Conservation (phyloP, 2,888 invertebrate genomes). For the Sphinx pinastri region DNA sequence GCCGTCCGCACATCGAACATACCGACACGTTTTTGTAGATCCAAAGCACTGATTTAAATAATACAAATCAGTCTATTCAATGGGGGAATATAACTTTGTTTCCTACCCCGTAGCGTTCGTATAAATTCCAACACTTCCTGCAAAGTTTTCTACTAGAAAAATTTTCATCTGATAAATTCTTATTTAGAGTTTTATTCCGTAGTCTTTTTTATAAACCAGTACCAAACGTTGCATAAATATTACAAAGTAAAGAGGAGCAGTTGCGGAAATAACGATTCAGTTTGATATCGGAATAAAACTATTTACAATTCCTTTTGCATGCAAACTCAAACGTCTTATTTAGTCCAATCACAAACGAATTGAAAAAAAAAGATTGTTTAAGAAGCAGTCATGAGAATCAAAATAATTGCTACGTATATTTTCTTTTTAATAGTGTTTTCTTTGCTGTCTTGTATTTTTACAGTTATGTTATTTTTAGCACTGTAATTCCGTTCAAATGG, state of each 20-base stretch:
- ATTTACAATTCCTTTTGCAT: slow-evolving; percentile 44
- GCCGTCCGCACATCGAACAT: slow-evolving; percentile 4
- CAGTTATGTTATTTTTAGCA: not conserved
- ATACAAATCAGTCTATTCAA: slow-evolving; percentile 13
- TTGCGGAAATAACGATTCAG: slow-evolving; percentile 56
- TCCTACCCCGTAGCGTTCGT: not conserved
- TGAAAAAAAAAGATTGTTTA: not conserved
- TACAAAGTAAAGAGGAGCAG: slow-evolving; percentile 33
- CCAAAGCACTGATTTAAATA: not conserved
- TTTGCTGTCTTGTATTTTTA: not conserved
- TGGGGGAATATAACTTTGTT: not conserved
- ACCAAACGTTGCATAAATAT: slow-evolving; percentile 19
- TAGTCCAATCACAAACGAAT: slow-evolving; percentile 37
- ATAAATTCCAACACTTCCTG: not conserved
- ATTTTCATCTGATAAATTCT: slow-evolving; percentile 8
- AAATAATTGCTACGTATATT: slow-evolving; percentile 13
- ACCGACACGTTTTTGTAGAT: not conserved
- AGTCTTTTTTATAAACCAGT: slow-evolving; percentile 13
- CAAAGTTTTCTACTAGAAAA: slow-evolving; percentile 10
- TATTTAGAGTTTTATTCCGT: slow-evolving; percentile 12
- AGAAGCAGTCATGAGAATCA: slow-evolving; percentile 17
- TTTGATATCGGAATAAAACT: slow-evolving; percentile 47
- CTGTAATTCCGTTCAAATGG: too few relatives aligned
- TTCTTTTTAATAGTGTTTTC: not conserved
- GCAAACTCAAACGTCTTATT: slow-evolving; percentile 44